Conservation (phyloP, 2,113 vertebrate species). For the Tragelaphus buxtoni region DNA sequence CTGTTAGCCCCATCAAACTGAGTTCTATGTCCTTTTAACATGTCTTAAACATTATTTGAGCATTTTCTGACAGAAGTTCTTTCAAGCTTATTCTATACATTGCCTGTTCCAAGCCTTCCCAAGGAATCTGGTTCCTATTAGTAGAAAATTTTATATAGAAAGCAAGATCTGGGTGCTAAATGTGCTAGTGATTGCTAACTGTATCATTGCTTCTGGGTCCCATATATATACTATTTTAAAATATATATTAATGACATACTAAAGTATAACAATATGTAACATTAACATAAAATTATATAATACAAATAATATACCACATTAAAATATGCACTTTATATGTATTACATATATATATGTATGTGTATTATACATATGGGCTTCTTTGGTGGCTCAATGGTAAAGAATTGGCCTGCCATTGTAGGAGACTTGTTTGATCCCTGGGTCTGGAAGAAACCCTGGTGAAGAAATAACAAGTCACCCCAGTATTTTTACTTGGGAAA, state of each 20-base stretch:
- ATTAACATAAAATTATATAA: background rate
- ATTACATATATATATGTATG: background rate
- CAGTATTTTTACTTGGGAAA: background rate
- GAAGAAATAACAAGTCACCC: background rate
- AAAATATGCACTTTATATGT: background rate
- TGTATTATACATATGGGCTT: background rate
- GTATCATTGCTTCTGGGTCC: background rate
- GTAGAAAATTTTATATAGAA: background rate
- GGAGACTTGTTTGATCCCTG: too few relatives aligned
- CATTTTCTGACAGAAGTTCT: background rate
- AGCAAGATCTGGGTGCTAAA: background rate
- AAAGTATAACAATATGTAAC: background rate
- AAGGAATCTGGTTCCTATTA: background rate
- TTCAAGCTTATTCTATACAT: background rate
- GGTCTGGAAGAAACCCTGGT: too few relatives aligned
- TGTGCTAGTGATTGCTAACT: background rate
- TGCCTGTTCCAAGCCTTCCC: background rate
- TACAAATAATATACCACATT: background rate
- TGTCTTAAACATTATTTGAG: background rate
- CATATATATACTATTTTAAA: background rate
- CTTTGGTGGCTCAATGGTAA: too few relatives aligned
- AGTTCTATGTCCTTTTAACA: background rate
- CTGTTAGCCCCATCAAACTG: background rate
- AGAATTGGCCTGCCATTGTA: too few relatives aligned
- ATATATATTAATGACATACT: background rate